Percentiles rank a stretch among this genome's conserved stretches.
These are phyloP conservation scores for Hydrolagus colliei DNA, from an alignment of 2,797 vertebrate genomes.

Conservation along the genomic window DNA sequence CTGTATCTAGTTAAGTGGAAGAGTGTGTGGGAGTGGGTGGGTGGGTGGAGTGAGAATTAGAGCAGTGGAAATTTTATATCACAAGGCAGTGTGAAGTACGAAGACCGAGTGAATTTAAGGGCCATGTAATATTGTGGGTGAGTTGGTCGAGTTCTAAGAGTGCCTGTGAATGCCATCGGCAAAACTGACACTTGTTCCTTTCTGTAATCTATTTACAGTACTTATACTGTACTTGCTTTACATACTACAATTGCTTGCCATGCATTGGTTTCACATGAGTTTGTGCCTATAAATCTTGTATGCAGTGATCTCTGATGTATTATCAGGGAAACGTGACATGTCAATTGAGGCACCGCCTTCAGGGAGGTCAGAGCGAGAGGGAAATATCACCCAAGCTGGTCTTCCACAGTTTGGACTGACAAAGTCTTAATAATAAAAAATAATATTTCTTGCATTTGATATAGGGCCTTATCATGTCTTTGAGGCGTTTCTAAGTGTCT, in stretches of 20 bases:
- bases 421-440: constrained; percentile 23
- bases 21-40: too few species aligned
- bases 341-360: not conserved
- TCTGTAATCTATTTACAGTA: not conserved
- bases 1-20: not conserved
- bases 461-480: constrained; percentile 58
- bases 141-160: not conserved
- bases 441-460: too few species aligned
- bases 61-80: not conserved
- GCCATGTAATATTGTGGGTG: not conserved
- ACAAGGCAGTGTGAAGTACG: not conserved
- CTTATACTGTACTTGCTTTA: too few species aligned
- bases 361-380: constrained; percentile 31
- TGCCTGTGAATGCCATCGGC: not conserved
- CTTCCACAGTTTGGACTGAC: constrained; percentile 32
- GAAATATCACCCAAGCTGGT: constrained; percentile 38
- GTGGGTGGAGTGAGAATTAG: not conserved
- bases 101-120: not conserved
- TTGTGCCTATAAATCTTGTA: not conserved
- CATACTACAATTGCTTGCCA: not conserved
- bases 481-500: constrained; percentile 69
- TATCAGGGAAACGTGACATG: not conserved
- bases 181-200: not conserved
- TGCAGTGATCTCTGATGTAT: not conserved
- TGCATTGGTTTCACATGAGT: not conserved